These are phyloP conservation scores for Drosophila arawakana DNA, from an alignment of 1,140 invertebrate species.

Conservation along the genomic window DNA sequence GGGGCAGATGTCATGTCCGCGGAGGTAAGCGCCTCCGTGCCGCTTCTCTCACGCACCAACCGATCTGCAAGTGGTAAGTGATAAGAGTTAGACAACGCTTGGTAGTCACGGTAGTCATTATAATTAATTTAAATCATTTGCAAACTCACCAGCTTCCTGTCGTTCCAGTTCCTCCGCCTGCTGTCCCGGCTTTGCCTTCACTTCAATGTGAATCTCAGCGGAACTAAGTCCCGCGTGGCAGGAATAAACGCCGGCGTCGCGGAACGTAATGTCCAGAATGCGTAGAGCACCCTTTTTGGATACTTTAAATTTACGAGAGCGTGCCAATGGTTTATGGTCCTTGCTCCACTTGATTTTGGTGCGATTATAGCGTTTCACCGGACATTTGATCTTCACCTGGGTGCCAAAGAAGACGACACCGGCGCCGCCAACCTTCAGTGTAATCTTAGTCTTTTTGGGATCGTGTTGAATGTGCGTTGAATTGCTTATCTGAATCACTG, in stretches of 20 bases:
- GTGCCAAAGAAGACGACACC: conserved; percentile 94
- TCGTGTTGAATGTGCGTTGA: conserved; percentile 92
- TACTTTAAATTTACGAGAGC: conserved; percentile 91
- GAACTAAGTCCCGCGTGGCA: conserved; percentile 91
- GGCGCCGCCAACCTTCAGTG: conserved; percentile 92
- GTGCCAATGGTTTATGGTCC: conserved; percentile 89
- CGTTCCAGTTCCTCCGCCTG: conserved; percentile 91
- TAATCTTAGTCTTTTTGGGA: conserved; percentile 90
- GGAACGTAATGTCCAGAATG: conserved; percentile 90
- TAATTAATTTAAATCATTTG: not conserved
- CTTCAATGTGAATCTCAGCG: conserved; percentile 89
- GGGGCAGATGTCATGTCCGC: conserved; percentile 76
- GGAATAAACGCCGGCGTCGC: conserved; percentile 92
- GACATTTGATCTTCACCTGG: conserved; percentile 95
- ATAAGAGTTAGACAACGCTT: not conserved
- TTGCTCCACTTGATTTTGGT: conserved; percentile 94
- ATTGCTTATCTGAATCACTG: conserved; percentile 88
- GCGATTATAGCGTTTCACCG: conserved; percentile 91
- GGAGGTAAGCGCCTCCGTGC: conserved; percentile 80
- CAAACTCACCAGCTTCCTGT: conserved; percentile 78
- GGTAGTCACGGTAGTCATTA: not conserved
- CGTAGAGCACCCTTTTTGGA: conserved; percentile 94
- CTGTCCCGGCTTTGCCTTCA: conserved; percentile 91
- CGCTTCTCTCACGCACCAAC: conserved; percentile 77
- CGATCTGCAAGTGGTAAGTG: conserved; percentile 56